Evolutionary conservation across 2,113 vertebrate species (phyloP), one percentile per base, ranked within the genome.

Genomic region (Origma solitaria): DNA sequence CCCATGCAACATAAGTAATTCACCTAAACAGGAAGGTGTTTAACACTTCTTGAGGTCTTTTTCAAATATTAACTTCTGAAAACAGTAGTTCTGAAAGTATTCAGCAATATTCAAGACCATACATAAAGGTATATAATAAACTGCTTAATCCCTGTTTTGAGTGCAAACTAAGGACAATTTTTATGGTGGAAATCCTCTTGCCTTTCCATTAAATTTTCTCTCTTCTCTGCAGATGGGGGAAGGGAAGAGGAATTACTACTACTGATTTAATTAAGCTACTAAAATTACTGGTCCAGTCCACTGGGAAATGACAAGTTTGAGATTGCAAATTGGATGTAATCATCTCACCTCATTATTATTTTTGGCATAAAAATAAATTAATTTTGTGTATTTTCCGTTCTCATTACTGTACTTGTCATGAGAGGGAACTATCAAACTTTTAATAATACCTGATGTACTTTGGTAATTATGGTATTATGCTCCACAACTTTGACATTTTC

Each of bases 281-380:
- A 93, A 85, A 71, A 91, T 84, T 86, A 82, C 79, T 68, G 60
- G 80, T 51, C 56, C 57, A 58, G 68, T 83, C 93, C 58, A 28
- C 25, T 0, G 49, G 75, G 88, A 88, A 95, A 96, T 81, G 77
- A 94, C 77, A 96, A 90, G 40, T 85, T 78, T 79, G 82, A 91
- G 68, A 95, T 35, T 92, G 66, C 2, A 30, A 96, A 92, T 64
- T 90, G 49, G 87, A 84, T 94, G 44, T 44, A 81, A 91, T 97
- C 87, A 92, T 86, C 89, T 96, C 85, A 94, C 44, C 69, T 96
- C 82, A 78, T 95, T 86, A 94, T 76, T 96, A 96, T 60, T 86
- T 97, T 96, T 89, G 71, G 91, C 92, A 95, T 53, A 75, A 96
- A 95, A 97, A 94, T 96, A 93, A 96, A 96, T 95, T 93, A 93